Evolutionary conservation across 2,113 vertebrate species (phyloP), one percentile per base, ranked within the genome.

Genomic region (Gambusia affinis): DNA sequence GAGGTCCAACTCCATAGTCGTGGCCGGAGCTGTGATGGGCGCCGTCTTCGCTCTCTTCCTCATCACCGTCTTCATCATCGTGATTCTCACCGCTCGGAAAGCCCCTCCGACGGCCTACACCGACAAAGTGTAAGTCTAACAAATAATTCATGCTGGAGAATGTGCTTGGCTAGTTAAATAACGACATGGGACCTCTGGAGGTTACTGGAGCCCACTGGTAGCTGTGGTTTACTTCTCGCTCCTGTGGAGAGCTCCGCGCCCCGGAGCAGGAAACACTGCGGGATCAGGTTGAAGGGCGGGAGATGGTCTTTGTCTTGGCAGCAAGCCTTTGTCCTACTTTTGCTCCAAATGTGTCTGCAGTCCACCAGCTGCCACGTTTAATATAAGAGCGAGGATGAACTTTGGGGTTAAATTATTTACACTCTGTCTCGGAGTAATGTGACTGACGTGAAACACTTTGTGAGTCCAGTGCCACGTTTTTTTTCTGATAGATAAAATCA

Each of bases 31-130:
- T 42, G 93, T 97, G 79, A 97, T 99, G 92, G 97, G 96, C 64
- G 96, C 96, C 35, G 96, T 98, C 87, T 95, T 99, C 67, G 96
- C 96, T 57, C 95, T 99, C 81, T 97, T 98, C 94, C 95, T 98
- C 89, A 97, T 98, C 64, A 62, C 87, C 0, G 86, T 98, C 92
- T 97, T 98, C 93, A 93, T 96, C 89, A 95, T 95, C 73, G 95
- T 97, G 78, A 93, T 97, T 80, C 82, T 98, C 84, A 96, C 95
- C 1, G 95, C 96, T 35, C 94, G 93, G 82, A 97, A 96, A 84
- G 71, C 89, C 75, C 85, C 87, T 4, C 76, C 87, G 1, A 71
- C 88, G 0, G 72, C 85, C 66, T 92, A 89, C 82, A 80, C 90
- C 1, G 94, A 94, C 86, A 95, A 94, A 94, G 90, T 94, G 94